Percentiles rank a stretch among this genome's conserved stretches.
Conservation (phyloP, 1,140 invertebrate genomes). For the Platyscapa corneri region DNA sequence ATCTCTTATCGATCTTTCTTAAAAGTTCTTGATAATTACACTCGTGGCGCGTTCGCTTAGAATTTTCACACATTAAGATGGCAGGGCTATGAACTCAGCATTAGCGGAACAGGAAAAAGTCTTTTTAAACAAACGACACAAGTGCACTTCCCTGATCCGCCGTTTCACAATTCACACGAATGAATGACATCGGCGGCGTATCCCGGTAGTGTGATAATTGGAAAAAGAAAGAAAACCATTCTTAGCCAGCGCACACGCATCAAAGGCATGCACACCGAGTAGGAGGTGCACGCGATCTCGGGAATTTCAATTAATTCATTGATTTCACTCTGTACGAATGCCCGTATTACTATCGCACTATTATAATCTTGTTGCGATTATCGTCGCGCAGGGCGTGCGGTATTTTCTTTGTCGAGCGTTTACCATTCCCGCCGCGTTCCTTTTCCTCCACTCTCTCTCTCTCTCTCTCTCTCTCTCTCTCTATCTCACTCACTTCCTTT, state of each 20-base stretch:
- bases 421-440: background rate
- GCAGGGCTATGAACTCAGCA: background rate
- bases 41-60: background rate
- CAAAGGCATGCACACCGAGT: background rate
- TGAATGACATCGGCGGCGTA: background rate
- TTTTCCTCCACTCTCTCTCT: background rate
- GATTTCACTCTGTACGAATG: constrained; percentile 32
- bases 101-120: background rate
- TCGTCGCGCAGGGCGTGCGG: background rate
- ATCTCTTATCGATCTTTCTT: background rate
- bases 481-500: background rate
- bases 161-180: background rate
- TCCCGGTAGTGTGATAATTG: constrained; percentile 2
- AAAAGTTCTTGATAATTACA: constrained; percentile 8
- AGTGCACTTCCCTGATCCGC: background rate
- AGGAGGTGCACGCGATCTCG: background rate
- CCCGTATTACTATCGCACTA: background rate
- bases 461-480: background rate
- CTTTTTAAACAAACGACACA: constrained; percentile 3
- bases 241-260: background rate
- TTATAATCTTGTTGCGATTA: background rate
- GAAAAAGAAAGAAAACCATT: background rate
- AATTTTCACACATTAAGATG: background rate
- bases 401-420: constrained; percentile 17
- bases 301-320: constrained; percentile 37